These are phyloP conservation scores for Ibidorhyncha struthersii DNA, from an alignment of 2,113 vertebrate genomes.

Conservation along the genomic window DNA sequence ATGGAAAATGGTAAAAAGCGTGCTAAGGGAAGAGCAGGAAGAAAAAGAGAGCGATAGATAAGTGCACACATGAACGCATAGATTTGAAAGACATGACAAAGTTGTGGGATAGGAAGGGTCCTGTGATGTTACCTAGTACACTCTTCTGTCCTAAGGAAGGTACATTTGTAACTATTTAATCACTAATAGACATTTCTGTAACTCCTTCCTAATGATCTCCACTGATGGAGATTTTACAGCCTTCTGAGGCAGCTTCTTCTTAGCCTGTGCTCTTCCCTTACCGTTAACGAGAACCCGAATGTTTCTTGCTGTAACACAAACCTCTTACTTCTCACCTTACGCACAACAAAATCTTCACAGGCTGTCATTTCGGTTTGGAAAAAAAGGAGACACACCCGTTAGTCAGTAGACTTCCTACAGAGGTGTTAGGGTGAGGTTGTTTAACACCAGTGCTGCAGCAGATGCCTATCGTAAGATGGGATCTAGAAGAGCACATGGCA, in stretches of 20 bases:
- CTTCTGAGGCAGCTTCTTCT: not conserved
- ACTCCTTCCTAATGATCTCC: not conserved
- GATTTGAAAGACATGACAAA: not conserved
- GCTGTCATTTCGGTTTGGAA: not conserved
- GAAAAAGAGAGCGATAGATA: not conserved
- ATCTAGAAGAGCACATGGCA: not conserved
- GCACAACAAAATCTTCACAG: not conserved
- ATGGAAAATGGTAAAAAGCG: not conserved
- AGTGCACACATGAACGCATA: not conserved
- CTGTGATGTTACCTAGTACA: not conserved
- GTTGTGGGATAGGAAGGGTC: not conserved
- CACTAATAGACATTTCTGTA: not conserved
- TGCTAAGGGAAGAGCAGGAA: not conserved
- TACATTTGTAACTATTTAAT: not conserved
- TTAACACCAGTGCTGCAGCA: not conserved
- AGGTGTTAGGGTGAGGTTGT: not conserved
- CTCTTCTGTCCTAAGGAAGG: not conserved
- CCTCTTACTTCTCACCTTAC: not conserved
- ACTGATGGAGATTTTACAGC: not conserved
- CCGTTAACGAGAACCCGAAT: not conserved
- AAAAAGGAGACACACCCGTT: not conserved
- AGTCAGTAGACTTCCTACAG: not conserved
- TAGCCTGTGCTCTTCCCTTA: not conserved
- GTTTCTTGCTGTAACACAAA: not conserved
- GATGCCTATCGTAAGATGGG: fast-evolving